phyloP scores from a whole-genome alignment of 2,888 invertebrate species.

The Caenorhabditis virilis region DNA sequence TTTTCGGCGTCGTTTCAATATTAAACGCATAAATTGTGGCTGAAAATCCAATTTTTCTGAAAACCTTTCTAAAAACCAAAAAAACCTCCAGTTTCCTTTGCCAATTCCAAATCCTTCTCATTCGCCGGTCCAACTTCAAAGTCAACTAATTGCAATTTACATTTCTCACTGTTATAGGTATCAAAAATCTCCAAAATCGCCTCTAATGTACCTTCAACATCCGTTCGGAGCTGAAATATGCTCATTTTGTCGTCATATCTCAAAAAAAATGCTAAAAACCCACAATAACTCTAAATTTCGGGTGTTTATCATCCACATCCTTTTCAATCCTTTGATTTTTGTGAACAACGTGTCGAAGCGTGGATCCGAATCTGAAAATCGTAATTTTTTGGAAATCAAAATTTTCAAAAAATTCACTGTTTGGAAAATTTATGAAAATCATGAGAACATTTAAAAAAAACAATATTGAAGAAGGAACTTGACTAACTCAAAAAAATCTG shows the following conservation, averaged over 20 bases:
- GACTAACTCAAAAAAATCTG: too few species aligned
- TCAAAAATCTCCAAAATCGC: conserved; percentile 88
- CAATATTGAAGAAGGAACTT: too few species aligned
- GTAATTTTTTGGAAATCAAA: too few species aligned
- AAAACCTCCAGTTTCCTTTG: conserved; percentile 70
- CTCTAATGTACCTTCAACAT: conserved; percentile 94
- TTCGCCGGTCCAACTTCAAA: conserved; percentile 87
- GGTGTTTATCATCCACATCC: conserved; percentile 40
- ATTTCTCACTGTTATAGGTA: conserved; percentile 76
- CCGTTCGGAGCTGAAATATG: conserved; percentile 74
- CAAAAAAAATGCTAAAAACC: conserved; percentile 3
- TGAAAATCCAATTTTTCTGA: too few species aligned
- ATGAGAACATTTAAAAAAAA: too few species aligned
- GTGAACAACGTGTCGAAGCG: conserved; percentile 48
- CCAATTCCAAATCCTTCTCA: conserved; percentile 83
- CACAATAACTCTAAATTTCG: conserved; percentile 51
- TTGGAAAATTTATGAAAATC: too few species aligned
- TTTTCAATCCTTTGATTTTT: conserved; percentile 49
- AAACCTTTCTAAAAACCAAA: too few species aligned
- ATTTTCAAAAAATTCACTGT: too few species aligned
- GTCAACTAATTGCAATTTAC: conserved; percentile 83
- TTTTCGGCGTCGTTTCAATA: conserved; percentile 71
- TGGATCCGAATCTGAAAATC: conserved; percentile 52
- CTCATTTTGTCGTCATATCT: not conserved
- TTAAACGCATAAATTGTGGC: conserved; percentile 89